Evolutionary conservation across 2,888 invertebrate genomes (phyloP), one percentile per base, ranked within the genome.

Genomic region (Tipula lateralis): DNA sequence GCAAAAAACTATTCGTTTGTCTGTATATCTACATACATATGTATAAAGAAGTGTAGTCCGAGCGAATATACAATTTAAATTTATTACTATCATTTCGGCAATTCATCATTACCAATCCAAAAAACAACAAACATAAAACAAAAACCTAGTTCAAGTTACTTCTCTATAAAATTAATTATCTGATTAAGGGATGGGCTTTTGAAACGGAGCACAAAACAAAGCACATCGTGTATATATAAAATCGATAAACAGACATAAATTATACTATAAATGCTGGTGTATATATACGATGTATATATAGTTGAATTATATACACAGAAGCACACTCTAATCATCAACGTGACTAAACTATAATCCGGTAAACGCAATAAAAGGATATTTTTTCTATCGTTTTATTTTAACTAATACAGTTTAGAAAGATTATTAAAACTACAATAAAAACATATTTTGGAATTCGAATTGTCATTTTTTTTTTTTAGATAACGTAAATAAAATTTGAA

Each of bases 21-120:
- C 32, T 7, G 2, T 44, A 44, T 44, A 66, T 66, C 24, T 24
- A 66, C 16, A 12, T 50, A 50, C 16, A 50, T 16, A 44, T n/a
- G n/a, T n/a, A n/a, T n/a, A n/a, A n/a, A n/a, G n/a, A n/a, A n/a
- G n/a, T n/a, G n/a, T n/a, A 24, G 66, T 66, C 66, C 66, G 66
- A 66, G 24, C 19, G 9, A 66, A 66, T n/a, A n/a, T 24, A 9
- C 66, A 24, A 66, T 66, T 66, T 66, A 66, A 66, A 66, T 66
- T 66, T 66, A 66, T 66, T 66, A 66, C 24, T 66, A 66, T 24
- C 66, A 66, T 66, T 66, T 66, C 24, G 66, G 24, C 66, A 66
- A 66, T 66, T 66, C 66, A 66, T 66, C 66, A 66, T 66, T 66
- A 66, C 66, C 66, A 24, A 66, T 66, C 66, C 66, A 66, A 66